phyloP scores from a whole-genome alignment of 2,797 vertebrate genomes.

The Cercopithecus neglectus region DNA sequence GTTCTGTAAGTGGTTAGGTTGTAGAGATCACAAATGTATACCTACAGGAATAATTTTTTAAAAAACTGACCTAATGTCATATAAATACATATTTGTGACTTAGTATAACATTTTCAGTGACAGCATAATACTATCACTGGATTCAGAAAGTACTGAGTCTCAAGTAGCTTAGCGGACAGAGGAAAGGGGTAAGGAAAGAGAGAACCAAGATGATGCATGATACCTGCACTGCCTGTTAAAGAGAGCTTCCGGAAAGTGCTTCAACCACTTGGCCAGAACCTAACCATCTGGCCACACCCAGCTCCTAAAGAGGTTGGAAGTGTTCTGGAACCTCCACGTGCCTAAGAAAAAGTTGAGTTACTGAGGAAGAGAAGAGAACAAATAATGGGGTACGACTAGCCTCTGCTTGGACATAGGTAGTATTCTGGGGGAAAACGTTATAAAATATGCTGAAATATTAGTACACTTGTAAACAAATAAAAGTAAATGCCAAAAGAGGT shows the following conservation, averaged over 20 bases:
- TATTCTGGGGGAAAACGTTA: neutral
- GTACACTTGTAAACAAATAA: neutral
- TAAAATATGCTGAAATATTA: neutral
- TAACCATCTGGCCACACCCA: neutral
- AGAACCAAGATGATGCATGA: neutral
- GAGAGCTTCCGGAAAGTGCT: neutral
- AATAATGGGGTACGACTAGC: neutral
- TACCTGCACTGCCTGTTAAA: neutral
- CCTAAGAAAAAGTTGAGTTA: neutral
- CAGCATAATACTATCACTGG: neutral
- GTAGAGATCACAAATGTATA: neutral
- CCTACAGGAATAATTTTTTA: neutral
- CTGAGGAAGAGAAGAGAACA: neutral
- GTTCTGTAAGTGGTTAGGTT: neutral
- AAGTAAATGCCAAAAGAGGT: neutral
- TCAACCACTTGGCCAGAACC: neutral
- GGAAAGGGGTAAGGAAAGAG: neutral
- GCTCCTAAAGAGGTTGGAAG: neutral
- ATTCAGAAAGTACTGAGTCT: neutral
- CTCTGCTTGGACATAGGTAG: neutral
- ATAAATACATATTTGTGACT: neutral
- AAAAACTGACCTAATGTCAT: neutral
- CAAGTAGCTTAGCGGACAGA: neutral
- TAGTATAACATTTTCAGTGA: conserved; percentile 19
- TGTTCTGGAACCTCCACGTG: neutral